Base-by-base conservation (phyloP, 2,113 vertebrate genomes). In the Ploceus nigricollis region DNA sequence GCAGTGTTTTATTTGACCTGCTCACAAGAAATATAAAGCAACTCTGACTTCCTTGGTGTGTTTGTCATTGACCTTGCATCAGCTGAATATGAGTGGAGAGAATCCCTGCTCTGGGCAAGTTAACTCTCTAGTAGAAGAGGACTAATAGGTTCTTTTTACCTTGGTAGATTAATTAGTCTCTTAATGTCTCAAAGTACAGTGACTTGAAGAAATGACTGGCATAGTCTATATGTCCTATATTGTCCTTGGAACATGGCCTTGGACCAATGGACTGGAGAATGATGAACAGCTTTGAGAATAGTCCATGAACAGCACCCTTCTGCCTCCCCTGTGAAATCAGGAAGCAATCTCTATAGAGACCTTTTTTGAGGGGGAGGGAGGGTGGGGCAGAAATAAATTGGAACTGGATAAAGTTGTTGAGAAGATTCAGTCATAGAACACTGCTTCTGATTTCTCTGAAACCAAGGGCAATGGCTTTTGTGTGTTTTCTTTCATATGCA, bases 1-100 rank as follows among this genome's bases (percentile, higher is more conserved):
- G 92, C 92, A 89, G 78, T 94, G 93, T 84, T 96, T 98, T 95
- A 95, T 96, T 71, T 96, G 95, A 97, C 94, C 95, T 92, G 92
- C 86, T 96, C 77, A 48, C 75, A 94, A 96, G 96, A 96, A 97
- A 97, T 95, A 96, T 61, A 88, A 86, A 94, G 86, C 82, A 92
- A 95, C 88, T 96, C 78, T 93, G 86, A 90, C 92, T 94, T 96
- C 81, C 77, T 94, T 28, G 0, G 50, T 60, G 44, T 91, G 84
- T 90, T 96, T 95, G 76, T 69, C 60, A 18, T 87, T 91, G 96
- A 94, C 93, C 91, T 94, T 87, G 89, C 42, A 87, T 89, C 90
- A 96, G 51, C 78, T 90, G 61, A 64, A 80, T 69, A 77, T 39
- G 50, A 96, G 70, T 30, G 69, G 58, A 69, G 73, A 96, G 61